These are phyloP conservation scores for Drosophila malerkotliana DNA, from an alignment of 1,140 invertebrate genomes.

Conservation along the genomic window DNA sequence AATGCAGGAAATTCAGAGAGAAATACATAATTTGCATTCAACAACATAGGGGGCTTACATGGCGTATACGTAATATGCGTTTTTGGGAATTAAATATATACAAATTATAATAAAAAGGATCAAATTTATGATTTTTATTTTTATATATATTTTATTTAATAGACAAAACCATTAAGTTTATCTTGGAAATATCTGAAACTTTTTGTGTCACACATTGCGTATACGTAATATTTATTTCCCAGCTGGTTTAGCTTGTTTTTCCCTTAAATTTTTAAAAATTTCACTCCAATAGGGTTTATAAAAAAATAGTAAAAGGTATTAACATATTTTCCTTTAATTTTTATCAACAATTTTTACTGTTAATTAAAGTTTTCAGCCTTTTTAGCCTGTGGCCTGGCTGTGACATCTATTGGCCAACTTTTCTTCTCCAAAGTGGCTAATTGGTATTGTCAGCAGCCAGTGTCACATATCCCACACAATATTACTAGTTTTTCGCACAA, in stretches of 20 bases:
- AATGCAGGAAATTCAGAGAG: neutral
- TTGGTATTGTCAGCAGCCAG: conserved; percentile 69
- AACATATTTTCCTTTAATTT: neutral
- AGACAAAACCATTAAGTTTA: no score
- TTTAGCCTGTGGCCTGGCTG: conserved; percentile 18
- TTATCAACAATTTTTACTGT: conserved; percentile 24
- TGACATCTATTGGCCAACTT: conserved; percentile 52
- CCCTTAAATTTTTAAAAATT: neutral
- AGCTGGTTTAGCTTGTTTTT: neutral
- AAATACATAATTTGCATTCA: neutral
- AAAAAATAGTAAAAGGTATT: neutral
- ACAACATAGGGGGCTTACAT: neutral
- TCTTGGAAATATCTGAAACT: neutral
- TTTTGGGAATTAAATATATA: neutral
- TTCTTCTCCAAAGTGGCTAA: conserved; percentile 47
- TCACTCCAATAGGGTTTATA: neutral
- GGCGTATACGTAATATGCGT: conserved; percentile 21
- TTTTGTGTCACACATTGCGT: neutral
- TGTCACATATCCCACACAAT: conserved; percentile 60
- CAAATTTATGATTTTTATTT: no score
- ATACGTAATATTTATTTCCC: conserved; percentile 9
- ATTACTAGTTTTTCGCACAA: conserved; percentile 41
- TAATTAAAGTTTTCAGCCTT: conserved; percentile 30
- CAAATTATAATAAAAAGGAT: no score
- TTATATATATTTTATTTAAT: no score